phyloP scores from a whole-genome alignment of 1,140 invertebrate species.

The Camponotus pennsylvanicus region DNA sequence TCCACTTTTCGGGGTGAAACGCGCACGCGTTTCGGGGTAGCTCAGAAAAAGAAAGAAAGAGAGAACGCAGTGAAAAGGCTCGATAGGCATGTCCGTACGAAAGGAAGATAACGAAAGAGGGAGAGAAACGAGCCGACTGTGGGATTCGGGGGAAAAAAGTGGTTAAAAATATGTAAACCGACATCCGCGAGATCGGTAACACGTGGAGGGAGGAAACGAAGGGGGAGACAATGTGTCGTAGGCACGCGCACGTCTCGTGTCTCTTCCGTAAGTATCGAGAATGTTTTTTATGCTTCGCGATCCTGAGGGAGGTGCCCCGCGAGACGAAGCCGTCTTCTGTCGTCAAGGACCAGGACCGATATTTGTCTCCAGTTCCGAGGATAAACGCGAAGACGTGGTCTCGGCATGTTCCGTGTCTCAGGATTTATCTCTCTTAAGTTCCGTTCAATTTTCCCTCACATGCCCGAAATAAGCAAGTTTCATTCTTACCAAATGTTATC shows the following conservation, averaged over 20 bases:
- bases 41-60: constrained; percentile 3
- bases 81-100: constrained; percentile 16
- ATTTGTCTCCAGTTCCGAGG: constrained; percentile 47
- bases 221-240: constrained; percentile 73
- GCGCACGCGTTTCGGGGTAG: constrained; percentile 20
- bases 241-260: constrained; percentile 63
- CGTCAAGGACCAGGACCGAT: constrained; percentile 27
- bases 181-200: constrained; percentile 68
- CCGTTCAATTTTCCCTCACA: constrained; percentile 14
- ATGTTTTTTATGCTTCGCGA: constrained; percentile 65
- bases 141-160: constrained; percentile 67
- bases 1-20: constrained; percentile 72
- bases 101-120: constrained; percentile 17
- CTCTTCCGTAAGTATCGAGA: constrained; percentile 35
- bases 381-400: constrained; percentile 40
- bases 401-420: neutral
- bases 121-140: constrained; percentile 14
- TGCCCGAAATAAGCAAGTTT: neutral
- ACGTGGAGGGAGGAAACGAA: constrained; percentile 67
- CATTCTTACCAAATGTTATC: neutral
- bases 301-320: constrained; percentile 21
- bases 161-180: constrained; percentile 79
- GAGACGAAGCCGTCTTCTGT: constrained; percentile 22
- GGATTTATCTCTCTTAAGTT: constrained; percentile 42
- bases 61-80: constrained; percentile 49